Evolutionary conservation across 2,888 invertebrate genomes (phyloP).

Genomic region (Campopleginae sp.): DNA sequence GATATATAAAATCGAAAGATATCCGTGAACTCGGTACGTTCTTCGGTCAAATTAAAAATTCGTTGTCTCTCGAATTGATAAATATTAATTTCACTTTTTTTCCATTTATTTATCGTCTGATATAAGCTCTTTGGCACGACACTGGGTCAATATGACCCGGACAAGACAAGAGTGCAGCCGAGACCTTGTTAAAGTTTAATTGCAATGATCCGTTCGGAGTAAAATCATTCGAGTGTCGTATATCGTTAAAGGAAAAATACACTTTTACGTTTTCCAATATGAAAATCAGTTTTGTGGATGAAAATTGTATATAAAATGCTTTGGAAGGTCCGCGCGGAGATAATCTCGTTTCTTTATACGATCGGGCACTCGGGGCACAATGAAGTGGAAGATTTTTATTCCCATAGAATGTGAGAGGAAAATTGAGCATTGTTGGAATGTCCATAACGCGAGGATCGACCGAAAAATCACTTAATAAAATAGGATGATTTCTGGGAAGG

Average conservation of each 20-base stretch:
- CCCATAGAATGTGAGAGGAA: slow-evolving; percentile 12
- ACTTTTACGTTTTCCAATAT: slow-evolving; percentile 1
- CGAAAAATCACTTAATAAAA: slow-evolving; percentile 75
- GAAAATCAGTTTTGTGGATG: slow-evolving; percentile 6
- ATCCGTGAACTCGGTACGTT: slow-evolving; percentile 25
- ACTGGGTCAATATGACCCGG: no score
- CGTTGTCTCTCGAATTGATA: not conserved
- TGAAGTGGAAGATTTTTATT: slow-evolving; percentile 56
- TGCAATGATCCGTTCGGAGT: not conserved
- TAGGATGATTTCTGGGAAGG: slow-evolving; percentile 67
- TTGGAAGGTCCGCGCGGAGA: slow-evolving; percentile 8
- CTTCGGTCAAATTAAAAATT: slow-evolving; percentile 1
- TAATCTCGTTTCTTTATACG: slow-evolving; percentile 29
- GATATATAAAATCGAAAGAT: slow-evolving; percentile 69
- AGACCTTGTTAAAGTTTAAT: slow-evolving; percentile 3
- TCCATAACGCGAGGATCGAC: slow-evolving; percentile 36
- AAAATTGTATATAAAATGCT: slow-evolving; percentile 16
- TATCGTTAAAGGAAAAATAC: not conserved
- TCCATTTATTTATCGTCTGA: not conserved
- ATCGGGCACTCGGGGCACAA: slow-evolving; percentile 65
- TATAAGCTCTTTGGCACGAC: not conserved
- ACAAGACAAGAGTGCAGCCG: no score
- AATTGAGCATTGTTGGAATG: slow-evolving; percentile 47
- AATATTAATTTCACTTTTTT: not conserved
- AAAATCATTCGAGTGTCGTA: slow-evolving; percentile 9